Evolutionary conservation across 2,797 vertebrate species (phyloP).

Genomic region (Acanthurus leucopareius): DNA sequence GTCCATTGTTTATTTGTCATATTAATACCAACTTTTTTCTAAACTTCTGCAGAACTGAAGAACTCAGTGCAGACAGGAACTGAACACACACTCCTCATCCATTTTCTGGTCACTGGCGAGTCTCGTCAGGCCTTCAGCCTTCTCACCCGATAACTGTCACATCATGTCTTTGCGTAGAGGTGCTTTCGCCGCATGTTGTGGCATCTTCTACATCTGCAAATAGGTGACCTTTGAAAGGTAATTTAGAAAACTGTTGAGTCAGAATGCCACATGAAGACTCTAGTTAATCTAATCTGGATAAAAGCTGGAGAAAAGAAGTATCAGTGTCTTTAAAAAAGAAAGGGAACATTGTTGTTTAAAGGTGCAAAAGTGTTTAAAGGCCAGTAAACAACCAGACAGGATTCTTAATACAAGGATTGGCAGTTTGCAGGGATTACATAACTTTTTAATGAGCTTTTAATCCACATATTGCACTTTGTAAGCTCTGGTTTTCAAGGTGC

Average conservation of each 20-base stretch:
- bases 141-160: slow-evolving; percentile 44
- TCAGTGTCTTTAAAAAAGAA: neutral
- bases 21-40: slow-evolving; percentile 16
- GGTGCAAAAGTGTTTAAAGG: neutral
- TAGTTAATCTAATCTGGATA: neutral
- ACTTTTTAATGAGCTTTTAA: no score
- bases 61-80: slow-evolving; percentile 35
- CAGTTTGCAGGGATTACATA: no score
- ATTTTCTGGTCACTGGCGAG: slow-evolving; percentile 50
- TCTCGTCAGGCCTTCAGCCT: slow-evolving; percentile 41
- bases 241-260: neutral
- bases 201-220: slow-evolving; percentile 14
- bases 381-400: no score
- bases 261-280: neutral
- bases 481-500: no score
- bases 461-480: no score
- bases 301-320: neutral
- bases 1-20: slow-evolving; percentile 15
- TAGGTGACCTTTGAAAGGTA: neutral
- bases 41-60: slow-evolving; percentile 7
- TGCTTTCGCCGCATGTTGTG: slow-evolving; percentile 32
- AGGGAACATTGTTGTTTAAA: neutral
- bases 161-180: slow-evolving; percentile 26
- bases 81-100: slow-evolving; percentile 51
- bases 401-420: no score